Base-by-base conservation (phyloP, 2,113 vertebrate genomes). In the Apteryx mantelli region DNA sequence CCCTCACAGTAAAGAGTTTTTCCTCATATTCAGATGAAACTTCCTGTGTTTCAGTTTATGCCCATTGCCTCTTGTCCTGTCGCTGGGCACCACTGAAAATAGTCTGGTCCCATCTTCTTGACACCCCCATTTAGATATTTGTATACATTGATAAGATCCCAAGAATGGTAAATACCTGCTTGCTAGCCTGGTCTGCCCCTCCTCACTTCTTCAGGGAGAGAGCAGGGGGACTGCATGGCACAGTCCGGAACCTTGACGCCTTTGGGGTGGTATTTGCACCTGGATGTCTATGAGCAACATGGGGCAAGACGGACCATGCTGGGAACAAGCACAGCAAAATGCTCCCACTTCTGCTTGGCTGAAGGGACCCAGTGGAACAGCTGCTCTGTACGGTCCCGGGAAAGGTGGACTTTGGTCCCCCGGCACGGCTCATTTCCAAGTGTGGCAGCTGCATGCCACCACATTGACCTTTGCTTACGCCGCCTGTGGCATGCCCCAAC, bases 271-370 rank as follows among this genome's bases (percentile, higher is more conserved):
- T 13, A 11, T 18, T n/a, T 28, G 74, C 19, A 53, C 11, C 10
- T 56, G n/a, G 28, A 44, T 2, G 0, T 50, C 25, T 32, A 3
- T 38, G 3, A 10, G 32, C 88, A 52, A 28, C 4, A 7, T 2
- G 13, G 9, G 19, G 69, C 1, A 1, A 77, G 13, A 68, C 15
- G 13, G 3, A 36, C 6, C 30, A 22, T 44, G 44, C 26, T 58
- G 55, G 18, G n/a, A 20, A 73, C 38, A 8, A 44, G 5, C 0
- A 0, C 15, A 46, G 56, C 9, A 24, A 66, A 77, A 53, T 0
- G 0, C 5, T 60, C 24, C 9, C 8, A 11, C 8, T 61, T n/a
- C 48, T 78, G 13, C 56, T 24, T 42, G 36, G 7, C 7, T 71
- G 38, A 26, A 75, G 10, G 36, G 17, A 75, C 16, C 7, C 0